A percentile compares a stretch with the other conserved stretches of the same genome.
phyloP scores from a whole-genome alignment of 2,888 invertebrate species.

The Charanyca ferruginea region DNA sequence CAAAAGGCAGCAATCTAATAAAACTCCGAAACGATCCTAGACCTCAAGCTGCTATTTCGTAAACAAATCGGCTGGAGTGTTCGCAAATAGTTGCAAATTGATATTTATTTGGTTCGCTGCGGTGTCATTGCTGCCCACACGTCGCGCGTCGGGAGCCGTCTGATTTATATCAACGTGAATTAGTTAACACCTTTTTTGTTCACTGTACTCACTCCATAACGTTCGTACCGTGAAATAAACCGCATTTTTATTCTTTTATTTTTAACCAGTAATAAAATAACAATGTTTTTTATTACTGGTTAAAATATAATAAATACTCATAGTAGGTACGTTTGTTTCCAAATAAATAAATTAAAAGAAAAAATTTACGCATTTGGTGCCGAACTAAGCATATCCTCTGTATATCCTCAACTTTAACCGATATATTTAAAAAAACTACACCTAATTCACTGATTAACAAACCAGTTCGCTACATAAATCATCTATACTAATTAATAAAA shows the following conservation, averaged over 20 bases:
- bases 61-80: conserved; percentile 73
- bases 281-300: too few species aligned
- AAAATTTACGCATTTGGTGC: too few species aligned
- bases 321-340: too few species aligned
- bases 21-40: conserved; percentile 14
- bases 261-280: too few species aligned
- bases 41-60: conserved; percentile 60
- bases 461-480: too few species aligned
- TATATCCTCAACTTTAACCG: too few species aligned
- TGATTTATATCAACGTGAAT: conserved; percentile 58
- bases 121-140: conserved; percentile 56
- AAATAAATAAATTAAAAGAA: too few species aligned
- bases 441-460: too few species aligned
- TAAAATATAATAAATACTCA: too few species aligned
- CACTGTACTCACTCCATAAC: conserved; percentile 8
- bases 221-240: conserved; percentile 13
- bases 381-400: too few species aligned
- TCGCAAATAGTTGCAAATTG: conserved; percentile 73
- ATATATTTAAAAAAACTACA: too few species aligned
- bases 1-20: conserved; percentile 31
- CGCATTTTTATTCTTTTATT: background rate
- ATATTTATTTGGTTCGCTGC: conserved; percentile 76
- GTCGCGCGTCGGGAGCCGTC: conserved; percentile 27
- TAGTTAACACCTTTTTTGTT: conserved; percentile 46
- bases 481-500: too few species aligned